These are phyloP conservation scores for Telmatherina bonti DNA, from an alignment of 2,797 vertebrate genomes.

Conservation along the genomic window DNA sequence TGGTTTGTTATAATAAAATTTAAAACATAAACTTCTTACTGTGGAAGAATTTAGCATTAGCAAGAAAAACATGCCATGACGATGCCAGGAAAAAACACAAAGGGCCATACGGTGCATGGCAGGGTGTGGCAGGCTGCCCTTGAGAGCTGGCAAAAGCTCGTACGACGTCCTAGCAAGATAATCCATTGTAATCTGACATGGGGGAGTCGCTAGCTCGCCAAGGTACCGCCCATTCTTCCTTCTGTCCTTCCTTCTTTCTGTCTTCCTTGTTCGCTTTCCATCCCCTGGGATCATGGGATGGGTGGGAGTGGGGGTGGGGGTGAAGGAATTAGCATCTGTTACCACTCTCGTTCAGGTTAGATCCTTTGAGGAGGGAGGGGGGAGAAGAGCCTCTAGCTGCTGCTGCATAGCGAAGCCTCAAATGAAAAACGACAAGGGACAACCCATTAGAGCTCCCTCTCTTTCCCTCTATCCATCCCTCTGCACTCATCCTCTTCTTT, in stretches of 20 bases:
- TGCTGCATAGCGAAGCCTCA: conserved; percentile 62
- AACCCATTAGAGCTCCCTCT: conserved; percentile 54
- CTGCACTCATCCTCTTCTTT: background rate
- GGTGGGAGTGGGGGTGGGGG: conserved; percentile 29
- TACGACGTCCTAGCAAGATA: conserved; percentile 78
- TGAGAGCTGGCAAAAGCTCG: conserved; percentile 62
- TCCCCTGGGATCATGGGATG: conserved; percentile 60
- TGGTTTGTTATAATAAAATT: too few species aligned
- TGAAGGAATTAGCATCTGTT: conserved; percentile 87
- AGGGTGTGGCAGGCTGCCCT: conserved; percentile 47
- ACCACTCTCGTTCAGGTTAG: conserved; percentile 75
- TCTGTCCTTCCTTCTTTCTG: background rate
- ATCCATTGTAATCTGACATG: conserved; percentile 83
- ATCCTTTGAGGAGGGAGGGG: conserved; percentile 46
- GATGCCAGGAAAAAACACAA: conserved; percentile 49
- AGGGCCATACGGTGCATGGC: conserved; percentile 1
- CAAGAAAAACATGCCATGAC: conserved; percentile 28
- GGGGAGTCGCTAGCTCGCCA: conserved; percentile 56
- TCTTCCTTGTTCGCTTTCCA: conserved; percentile 19
- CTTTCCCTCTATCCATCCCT: background rate
- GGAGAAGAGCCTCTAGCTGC: conserved; percentile 65
- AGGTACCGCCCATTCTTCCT: background rate
- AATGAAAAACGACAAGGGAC: conserved; percentile 71
- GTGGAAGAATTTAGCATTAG: too few species aligned
- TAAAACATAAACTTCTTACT: too few species aligned